Conservation (phyloP, 2,888 invertebrate genomes). For the Onchidella celtica region DNA sequence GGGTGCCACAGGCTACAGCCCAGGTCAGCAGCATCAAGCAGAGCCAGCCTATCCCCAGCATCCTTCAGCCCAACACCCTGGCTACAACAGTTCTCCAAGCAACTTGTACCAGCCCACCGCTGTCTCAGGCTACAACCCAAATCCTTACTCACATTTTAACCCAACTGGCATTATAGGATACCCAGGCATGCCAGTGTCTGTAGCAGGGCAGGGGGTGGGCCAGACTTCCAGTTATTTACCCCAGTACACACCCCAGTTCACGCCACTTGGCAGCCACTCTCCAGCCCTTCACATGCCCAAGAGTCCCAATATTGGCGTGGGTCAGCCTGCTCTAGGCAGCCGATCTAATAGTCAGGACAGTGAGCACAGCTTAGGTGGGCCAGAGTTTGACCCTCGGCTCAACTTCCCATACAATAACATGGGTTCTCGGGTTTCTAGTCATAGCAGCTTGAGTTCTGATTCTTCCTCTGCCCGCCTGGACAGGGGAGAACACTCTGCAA, state of each 20-base stretch:
- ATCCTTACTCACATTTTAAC: conserved; percentile 12
- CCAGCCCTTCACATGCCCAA: conserved; percentile 4
- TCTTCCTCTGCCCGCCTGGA: conserved; percentile 52
- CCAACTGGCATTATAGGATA: background rate
- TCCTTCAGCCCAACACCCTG: background rate
- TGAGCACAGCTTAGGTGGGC: conserved; percentile 38
- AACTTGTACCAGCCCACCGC: conserved; percentile 29
- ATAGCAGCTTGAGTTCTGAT: conserved; percentile 68
- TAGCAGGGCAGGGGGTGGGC: background rate
- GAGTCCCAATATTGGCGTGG: conserved; percentile 21
- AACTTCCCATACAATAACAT: conserved; percentile 8
- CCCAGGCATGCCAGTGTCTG: conserved; percentile 23
- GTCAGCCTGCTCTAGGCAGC: conserved; percentile 36
- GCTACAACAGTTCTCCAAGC: conserved; percentile 19
- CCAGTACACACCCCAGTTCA: conserved; percentile 32
- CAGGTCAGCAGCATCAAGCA: conserved; percentile 19
- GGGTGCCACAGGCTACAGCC: background rate
- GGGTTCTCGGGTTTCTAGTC: conserved; percentile 70
- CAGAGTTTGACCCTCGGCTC: conserved; percentile 16
- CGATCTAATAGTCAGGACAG: conserved; percentile 54
- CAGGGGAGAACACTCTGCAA: conserved; percentile 39
- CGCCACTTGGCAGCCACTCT: background rate
- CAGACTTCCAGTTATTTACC: background rate
- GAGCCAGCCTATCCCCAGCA: conserved; percentile 2
- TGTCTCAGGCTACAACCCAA: background rate